A percentile compares a stretch with the other conserved stretches of the same genome.
Evolutionary conservation across 2,797 vertebrate genomes (phyloP).

Genomic region (Morelia viridis): DNA sequence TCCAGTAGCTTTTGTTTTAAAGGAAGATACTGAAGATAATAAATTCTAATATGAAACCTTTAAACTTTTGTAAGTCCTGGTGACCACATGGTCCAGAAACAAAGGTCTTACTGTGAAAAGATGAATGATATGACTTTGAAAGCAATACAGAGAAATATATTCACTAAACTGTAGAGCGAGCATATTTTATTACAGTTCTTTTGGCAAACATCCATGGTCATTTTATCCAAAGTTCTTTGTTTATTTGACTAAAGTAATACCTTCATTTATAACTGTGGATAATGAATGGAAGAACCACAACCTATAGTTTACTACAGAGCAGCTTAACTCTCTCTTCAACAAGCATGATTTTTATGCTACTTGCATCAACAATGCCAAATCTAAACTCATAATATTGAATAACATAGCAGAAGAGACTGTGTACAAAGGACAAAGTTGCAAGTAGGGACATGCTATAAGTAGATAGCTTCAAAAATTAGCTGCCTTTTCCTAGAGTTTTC

Average conservation of each 20-base stretch:
- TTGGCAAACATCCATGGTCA: not conserved
- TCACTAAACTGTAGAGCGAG: not conserved
- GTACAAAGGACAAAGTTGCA: not conserved
- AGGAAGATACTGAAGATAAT: not conserved
- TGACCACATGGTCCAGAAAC: constrained; percentile 9
- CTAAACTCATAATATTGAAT: not conserved
- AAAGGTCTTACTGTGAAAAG: constrained; percentile 9
- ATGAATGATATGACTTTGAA: not conserved
- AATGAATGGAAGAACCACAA: not conserved
- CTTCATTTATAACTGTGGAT: not conserved
- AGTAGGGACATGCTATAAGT: not conserved
- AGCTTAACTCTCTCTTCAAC: not conserved
- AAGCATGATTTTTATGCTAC: not conserved
- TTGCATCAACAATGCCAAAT: not conserved
- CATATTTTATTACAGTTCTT: not conserved
- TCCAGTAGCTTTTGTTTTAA: constrained; percentile 11
- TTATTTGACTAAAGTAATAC: constrained; percentile 11
- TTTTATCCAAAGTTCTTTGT: not conserved
- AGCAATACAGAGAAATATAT: not conserved
- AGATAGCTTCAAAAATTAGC: not conserved
- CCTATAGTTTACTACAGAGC: not conserved
- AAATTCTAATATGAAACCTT: constrained; percentile 4
- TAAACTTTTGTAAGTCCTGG: constrained; percentile 1
- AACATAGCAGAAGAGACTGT: not conserved
- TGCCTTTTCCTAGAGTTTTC: not conserved